Base-by-base conservation (phyloP, 2,888 invertebrate genomes). In the Aspidiotus destructor region DNA sequence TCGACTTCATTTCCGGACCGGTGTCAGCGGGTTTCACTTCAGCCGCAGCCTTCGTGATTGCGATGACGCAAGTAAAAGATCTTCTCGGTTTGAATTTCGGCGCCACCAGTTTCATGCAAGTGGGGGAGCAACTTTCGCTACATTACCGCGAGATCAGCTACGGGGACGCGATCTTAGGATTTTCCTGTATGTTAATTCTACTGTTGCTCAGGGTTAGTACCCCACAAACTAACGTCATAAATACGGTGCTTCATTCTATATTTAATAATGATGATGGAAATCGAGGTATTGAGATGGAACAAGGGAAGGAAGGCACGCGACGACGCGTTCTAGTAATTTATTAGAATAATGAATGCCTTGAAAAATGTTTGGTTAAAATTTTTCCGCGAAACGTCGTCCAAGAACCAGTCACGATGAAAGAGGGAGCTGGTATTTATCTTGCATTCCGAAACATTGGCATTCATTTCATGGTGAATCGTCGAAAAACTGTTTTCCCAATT, bases 1-100 rank as follows among this genome's bases (percentile, higher is more conserved):
- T 89, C 73, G 88, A 89, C 78, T 90, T 90, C 78, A 89, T 90
- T 75, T 89, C 89, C 72, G 87, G 87, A n/a, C 89, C 90, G 54
- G 88, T 88, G 71, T 86, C 87, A 5, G 85, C 86, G 70, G 88
- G 87, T 8, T 90, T 90, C 79, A 89, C 89, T 5, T 88, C 88
- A 0, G 89, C 89, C 0, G 89, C 89, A 0, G 88, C 89, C 72
- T 86, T 90, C 72, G 87, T 89, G 73, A 89, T 90, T 71, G 88
- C 88, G 48, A 86, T 88, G 68, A 86, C 88, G 28, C 90, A 90
- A 78, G 81, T 88, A 71, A 88, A 88, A 77, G 86, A 86, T 75
- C 83, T 89, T 73, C 79, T 88, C 11, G 88, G 88, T 0, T 79
- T 88, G 41, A 81, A 80, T 72, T 85, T 86, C 74, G 80, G 83